These are phyloP conservation scores for Bembecia ichneumoniformis DNA, from an alignment of 2,888 invertebrate species.

Conservation along the genomic window DNA sequence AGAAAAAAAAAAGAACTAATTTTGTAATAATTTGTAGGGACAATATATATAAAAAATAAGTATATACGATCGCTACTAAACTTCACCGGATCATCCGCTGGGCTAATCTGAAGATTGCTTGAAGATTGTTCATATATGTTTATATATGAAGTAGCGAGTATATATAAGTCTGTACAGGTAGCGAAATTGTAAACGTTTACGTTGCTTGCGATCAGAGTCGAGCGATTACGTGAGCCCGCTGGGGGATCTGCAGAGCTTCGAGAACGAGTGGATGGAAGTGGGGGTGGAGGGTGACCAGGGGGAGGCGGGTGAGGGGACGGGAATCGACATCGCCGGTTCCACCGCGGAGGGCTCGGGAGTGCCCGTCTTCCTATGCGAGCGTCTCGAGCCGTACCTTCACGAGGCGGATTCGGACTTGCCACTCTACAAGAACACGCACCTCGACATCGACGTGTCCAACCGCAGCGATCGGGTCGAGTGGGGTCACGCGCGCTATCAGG, in stretches of 20 bases:
- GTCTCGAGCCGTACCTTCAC: constrained; percentile 72
- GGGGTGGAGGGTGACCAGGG: constrained; percentile 74
- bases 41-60: too few species aligned
- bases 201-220: constrained; percentile 22
- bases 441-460: constrained; percentile 87
- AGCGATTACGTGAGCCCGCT: constrained; percentile 76
- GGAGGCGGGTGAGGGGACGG: constrained; percentile 32
- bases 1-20: too few species aligned
- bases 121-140: too few species aligned
- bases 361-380: constrained; percentile 74
- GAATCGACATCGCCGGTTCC: constrained; percentile 44
- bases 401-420: constrained; percentile 42
- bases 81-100: too few species aligned
- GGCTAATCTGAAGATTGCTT: too few species aligned
- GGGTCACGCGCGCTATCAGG: constrained; percentile 94
- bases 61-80: too few species aligned
- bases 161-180: too few species aligned
- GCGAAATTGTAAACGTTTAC: too few species aligned
- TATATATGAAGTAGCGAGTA: too few species aligned
- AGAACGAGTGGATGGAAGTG: constrained; percentile 94
- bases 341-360: constrained; percentile 58
- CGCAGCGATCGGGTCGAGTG: constrained; percentile 94
- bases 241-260: constrained; percentile 85
- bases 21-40: too few species aligned
- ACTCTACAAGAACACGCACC: constrained; percentile 85